These are phyloP conservation scores for Trachops cirrhosus DNA, from an alignment of 2,797 vertebrate genomes.

Conservation along the genomic window DNA sequence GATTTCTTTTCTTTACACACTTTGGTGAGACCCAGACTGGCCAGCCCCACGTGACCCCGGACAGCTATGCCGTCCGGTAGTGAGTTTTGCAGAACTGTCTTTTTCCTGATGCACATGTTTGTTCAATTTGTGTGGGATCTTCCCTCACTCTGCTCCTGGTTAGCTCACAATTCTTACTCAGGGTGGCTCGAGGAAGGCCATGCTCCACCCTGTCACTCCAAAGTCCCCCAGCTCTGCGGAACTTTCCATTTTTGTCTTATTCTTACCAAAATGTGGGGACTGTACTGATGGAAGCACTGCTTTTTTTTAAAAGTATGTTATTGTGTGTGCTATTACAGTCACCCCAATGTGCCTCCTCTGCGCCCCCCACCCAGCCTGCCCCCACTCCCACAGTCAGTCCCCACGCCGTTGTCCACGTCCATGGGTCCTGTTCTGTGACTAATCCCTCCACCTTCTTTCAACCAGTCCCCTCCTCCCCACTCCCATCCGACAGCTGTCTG, in stretches of 20 bases:
- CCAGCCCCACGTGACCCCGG: background rate
- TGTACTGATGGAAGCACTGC: slow-evolving; percentile 70
- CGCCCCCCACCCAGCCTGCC: no score
- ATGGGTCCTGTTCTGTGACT: background rate
- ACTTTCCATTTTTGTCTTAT: slow-evolving; percentile 75
- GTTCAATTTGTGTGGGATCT: slow-evolving; percentile 59
- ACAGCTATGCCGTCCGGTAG: background rate
- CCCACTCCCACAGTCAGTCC: no score
- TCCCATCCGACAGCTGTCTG: background rate
- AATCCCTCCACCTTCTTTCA: no score
- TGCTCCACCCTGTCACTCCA: slow-evolving; percentile 56
- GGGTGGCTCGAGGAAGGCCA: slow-evolving; percentile 74
- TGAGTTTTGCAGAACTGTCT: background rate
- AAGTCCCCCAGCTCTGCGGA: slow-evolving; percentile 64
- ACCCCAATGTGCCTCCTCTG: background rate
- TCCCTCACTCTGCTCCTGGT: slow-evolving; percentile 48
- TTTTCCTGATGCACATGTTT: slow-evolving; percentile 64
- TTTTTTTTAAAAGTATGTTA: slow-evolving; percentile 34
- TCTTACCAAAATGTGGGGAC: slow-evolving; percentile 78
- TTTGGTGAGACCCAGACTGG: background rate
- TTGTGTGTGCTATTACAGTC: background rate
- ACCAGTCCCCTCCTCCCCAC: no score
- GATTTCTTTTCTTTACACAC: background rate
- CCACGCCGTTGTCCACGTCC: no score
- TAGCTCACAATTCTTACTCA: slow-evolving; percentile 76